Percentiles rank a stretch among this genome's conserved stretches.
Evolutionary conservation across 2,113 vertebrate genomes (phyloP).

Genomic region (Nothocercus nigrocapillus): DNA sequence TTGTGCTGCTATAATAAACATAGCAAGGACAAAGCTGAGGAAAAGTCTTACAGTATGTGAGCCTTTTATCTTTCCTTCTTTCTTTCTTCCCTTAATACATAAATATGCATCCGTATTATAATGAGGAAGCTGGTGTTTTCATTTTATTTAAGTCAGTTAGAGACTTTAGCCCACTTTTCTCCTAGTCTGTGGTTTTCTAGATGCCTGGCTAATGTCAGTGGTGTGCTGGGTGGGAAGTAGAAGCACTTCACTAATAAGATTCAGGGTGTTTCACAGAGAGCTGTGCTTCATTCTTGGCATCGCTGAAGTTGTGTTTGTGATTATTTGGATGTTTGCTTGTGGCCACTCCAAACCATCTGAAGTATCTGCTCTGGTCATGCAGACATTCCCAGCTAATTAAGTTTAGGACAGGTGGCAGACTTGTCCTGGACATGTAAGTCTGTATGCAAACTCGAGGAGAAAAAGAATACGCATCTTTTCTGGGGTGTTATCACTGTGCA

Average conservation of each 20-base stretch:
- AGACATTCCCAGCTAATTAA: conserved; percentile 49
- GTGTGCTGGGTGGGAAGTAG: background rate
- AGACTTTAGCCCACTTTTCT: background rate
- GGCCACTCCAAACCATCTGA: conserved; percentile 30
- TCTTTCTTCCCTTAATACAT: accelerated
- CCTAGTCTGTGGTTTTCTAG: background rate
- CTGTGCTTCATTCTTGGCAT: conserved; percentile 3
- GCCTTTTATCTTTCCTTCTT: background rate
- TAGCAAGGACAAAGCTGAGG: conserved; percentile 12
- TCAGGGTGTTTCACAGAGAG: background rate
- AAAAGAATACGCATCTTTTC: conserved; percentile 52
- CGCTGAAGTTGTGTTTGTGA: conserved; percentile 19
- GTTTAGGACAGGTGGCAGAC: conserved; percentile 60
- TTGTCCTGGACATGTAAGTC: conserved; percentile 41
- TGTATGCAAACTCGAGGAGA: conserved; percentile 34
- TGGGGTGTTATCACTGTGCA: background rate
- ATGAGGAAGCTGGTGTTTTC: background rate
- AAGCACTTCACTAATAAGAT: conserved; percentile 38
- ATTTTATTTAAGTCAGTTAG: background rate
- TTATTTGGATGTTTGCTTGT: conserved; percentile 53
- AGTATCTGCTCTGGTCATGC: conserved; percentile 27
- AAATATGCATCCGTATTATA: background rate
- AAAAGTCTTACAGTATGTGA: conserved; percentile 7
- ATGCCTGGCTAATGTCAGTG: conserved; percentile 11
- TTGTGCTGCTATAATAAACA: background rate